Evolutionary conservation across 2,113 vertebrate species (phyloP).

Genomic region (Epinephelus lanceolatus): DNA sequence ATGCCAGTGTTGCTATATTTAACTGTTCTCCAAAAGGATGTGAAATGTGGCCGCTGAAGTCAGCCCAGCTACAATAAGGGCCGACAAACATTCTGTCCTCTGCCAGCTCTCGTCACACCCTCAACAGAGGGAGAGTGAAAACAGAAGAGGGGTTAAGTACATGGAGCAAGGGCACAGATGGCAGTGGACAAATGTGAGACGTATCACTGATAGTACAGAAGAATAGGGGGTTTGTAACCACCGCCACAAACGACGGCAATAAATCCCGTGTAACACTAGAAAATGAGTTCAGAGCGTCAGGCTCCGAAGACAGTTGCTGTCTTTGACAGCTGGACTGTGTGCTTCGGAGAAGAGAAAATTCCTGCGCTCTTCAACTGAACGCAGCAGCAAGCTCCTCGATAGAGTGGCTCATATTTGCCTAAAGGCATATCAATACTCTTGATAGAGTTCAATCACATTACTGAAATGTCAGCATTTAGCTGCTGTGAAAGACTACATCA

Average conservation of each 20-base stretch:
- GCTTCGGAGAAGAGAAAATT: conserved; percentile 2
- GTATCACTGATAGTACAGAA: conserved; percentile 56
- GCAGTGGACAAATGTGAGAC: conserved; percentile 74
- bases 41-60: conserved; percentile 71
- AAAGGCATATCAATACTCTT: conserved; percentile 35
- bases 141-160: conserved; percentile 73
- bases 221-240: conserved; percentile 76
- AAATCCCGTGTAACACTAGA: conserved; percentile 50
- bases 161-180: conserved; percentile 74
- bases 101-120: conserved; percentile 71
- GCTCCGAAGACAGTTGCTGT: conserved; percentile 67
- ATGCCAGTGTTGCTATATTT: conserved; percentile 71
- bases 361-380: conserved; percentile 18
- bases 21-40: conserved; percentile 74
- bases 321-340: conserved; percentile 73
- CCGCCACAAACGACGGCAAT: conserved; percentile 47
- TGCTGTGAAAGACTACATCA: conserved; percentile 6
- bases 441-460: conserved; percentile 20
- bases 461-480: conserved; percentile 7
- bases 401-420: conserved; percentile 16
- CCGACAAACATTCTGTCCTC: conserved; percentile 74
- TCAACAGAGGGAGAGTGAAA: conserved; percentile 51
- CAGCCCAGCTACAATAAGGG: conserved; percentile 54
- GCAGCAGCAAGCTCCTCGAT: conserved; percentile 15
- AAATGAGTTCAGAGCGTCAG: conserved; percentile 54